Evolutionary conservation across 1,140 invertebrate species (phyloP).

Genomic region (Drosophila mojavensis): DNA sequence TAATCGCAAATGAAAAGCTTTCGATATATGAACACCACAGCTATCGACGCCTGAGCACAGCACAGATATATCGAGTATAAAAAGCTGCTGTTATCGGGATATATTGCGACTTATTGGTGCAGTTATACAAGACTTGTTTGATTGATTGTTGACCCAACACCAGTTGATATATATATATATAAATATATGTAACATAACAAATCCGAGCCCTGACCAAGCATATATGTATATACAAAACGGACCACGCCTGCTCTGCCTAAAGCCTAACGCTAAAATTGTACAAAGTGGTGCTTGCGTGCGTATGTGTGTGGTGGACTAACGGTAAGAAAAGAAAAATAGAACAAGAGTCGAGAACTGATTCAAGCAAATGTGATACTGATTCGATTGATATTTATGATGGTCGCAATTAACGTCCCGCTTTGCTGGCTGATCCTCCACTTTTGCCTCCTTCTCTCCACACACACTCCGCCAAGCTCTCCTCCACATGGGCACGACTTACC

Average conservation of each 20-base stretch:
- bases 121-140: background rate
- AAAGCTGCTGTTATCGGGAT: constrained; percentile 1
- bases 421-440: constrained; percentile 43
- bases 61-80: background rate
- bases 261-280: constrained; percentile 1
- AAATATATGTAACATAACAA: constrained; percentile 16
- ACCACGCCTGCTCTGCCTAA: constrained; percentile 25
- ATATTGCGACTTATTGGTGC: background rate
- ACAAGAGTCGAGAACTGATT: constrained; percentile 9
- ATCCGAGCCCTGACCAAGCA: constrained; percentile 26
- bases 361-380: constrained; percentile 20
- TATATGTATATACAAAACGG: constrained; percentile 30
- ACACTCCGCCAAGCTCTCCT: constrained; percentile 19
- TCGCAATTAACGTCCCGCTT: constrained; percentile 33
- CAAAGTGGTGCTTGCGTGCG: constrained; percentile 49
- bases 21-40: constrained; percentile 16
- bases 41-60: background rate
- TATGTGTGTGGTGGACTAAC: constrained; percentile 37
- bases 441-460: constrained; percentile 5
- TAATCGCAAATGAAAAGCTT: constrained; percentile 16
- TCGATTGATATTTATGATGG: constrained; percentile 18
- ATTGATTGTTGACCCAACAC: constrained; percentile 42
- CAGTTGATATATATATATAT: constrained; percentile 10
- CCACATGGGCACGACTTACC: constrained; percentile 61
- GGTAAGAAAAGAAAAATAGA: constrained; percentile 12